Evolutionary conservation across 1,140 invertebrate species (phyloP), one percentile per base, ranked within the genome.

Genomic region (Microplitis demolitor): DNA sequence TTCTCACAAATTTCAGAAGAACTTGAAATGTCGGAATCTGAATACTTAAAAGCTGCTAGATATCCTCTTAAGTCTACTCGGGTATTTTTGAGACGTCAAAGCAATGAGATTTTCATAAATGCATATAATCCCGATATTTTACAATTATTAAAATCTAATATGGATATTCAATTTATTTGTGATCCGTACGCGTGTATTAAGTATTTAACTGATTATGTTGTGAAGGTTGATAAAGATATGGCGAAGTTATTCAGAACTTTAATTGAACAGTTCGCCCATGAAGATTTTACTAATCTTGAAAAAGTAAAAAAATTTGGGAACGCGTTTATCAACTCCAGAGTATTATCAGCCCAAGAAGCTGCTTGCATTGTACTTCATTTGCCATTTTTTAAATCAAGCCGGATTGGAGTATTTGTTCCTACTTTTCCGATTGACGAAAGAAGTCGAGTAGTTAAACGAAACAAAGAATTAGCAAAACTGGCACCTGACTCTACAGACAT

Each of bases 191-290:
- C 60, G 11, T 62, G 60, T 35, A 4, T 62, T 6, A 11, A 16
- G 4, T 62, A 62, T 62, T 62, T 62, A 31, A 62, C 60, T 34
- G 60, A 62, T 35, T 62, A 62, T 62, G 31, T 62, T 33, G 60
- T 62, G 8, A 62, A 62, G 4, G 60, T 62, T n/a, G 60, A 14
- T 33, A n/a, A 62, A 62, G 60, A 62, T 6, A 62, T 62, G 60
- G n/a, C 60, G 4, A 62, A 62, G 34, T 62, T 62, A 39, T 62
- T 62, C 34, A n/a, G 45, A 50, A 6, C 45, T 9, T 50, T 50
- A 3, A 62, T 34, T 34, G 16, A 62, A 62, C n/a, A 62, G 5
- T 62, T 62, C 34, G 60, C n/a, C 0, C 14, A 3, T 24, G 60
- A 34, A 33, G 60, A 62, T 62, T 62, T 62, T 35, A 62, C 60